Base-by-base conservation (phyloP, 2,888 invertebrate species). In the Drosophila stalkeri region DNA sequence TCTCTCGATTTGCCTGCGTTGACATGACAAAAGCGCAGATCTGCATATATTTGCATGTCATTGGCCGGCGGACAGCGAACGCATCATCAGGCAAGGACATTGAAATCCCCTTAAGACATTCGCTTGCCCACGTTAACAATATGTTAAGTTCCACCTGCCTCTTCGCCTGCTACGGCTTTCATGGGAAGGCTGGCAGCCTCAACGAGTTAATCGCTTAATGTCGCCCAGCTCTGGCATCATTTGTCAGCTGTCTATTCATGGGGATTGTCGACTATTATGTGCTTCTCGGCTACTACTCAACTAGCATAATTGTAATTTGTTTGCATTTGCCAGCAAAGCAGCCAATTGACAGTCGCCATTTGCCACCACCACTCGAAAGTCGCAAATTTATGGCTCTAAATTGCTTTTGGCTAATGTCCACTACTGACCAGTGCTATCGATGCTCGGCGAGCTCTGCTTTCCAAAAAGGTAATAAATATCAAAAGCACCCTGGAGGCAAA, bases 21-120 rank as follows among this genome's bases (percentile, higher is more conserved):
- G 91, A 90, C 91, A 91, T 90, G 86, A 88, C 90, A 83, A 91
- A 91, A 91, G 92, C 91, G 86, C 88, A 89, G 85, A 92, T 91
- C 91, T 91, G 92, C 91, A 92, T 92, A 91, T 72, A 91, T 91
- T 92, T 90, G 91, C 91, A 91, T 92, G 89, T 81, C 80, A 87
- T 90, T 91, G 87, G 81, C 71, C 16, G 41, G 51, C 12, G 44
- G 12, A 59, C 37, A 66, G 70, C 64, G 72, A 81, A 72, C 80
- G 80, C 86, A 82, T 80, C 89, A 83, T 89, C 84, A 82, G 82
- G 75, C 90, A 86, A 89, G 90, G 90, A 89, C 91, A 84, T 68
- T 37, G 77, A 86, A 91, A 91, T 90, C 89, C 90, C 87, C 84
- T 74, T 80, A 90, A 89, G 87, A 86, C 85, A 84, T 75, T 73